Base-by-base conservation (phyloP, 2,797 vertebrate species). In the Delichon dasypus region DNA sequence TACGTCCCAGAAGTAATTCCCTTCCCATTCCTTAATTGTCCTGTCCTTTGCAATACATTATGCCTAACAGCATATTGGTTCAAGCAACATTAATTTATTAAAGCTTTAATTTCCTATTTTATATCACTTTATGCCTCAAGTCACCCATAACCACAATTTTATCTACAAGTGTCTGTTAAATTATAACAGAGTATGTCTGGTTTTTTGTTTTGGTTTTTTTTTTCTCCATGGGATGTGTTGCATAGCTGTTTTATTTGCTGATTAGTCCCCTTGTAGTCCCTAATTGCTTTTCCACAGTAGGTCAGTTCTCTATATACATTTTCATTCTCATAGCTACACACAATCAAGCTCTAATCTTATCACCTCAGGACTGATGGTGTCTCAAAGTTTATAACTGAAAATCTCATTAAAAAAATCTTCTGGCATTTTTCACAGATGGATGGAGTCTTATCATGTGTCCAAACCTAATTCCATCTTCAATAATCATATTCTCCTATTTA, bases 361-460 rank as follows among this genome's bases (percentile, higher is more conserved):
- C 94, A 95, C 87, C 70, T 84, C 57, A 62, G 80, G 60, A 95
- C 71, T 94, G 77, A 85, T 91, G 68, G 64, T 71, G 64, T 51
- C 79, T 91, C 70, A 81, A 90, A 2, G 5, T 71, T 88, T 94
- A 88, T 78, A 88, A 91, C 66, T 29, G 60, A 88, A 96, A 93
- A 97, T 88, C 89, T 95, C 91, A 96, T 95, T 96, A 65, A 94
- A 96, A 96, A 96, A 90, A 70, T 94, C 67, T 91, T 93, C 82
- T 82, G 67, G 73, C 48, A 85, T 94, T 94, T 94, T 95, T 94
- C 85, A 90, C 85, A 93, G 91, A 84, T 72, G 71, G 62, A 96
- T 90, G 45, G 67, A 91, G 51, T 68, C 88, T 95, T 94, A 94
- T 66, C 82, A 27, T 87, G 48, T 85, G 72, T 90, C 74, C 77